These are phyloP conservation scores for Zaprionus taronus DNA, from an alignment of 1,140 invertebrate species.

Conservation along the genomic window DNA sequence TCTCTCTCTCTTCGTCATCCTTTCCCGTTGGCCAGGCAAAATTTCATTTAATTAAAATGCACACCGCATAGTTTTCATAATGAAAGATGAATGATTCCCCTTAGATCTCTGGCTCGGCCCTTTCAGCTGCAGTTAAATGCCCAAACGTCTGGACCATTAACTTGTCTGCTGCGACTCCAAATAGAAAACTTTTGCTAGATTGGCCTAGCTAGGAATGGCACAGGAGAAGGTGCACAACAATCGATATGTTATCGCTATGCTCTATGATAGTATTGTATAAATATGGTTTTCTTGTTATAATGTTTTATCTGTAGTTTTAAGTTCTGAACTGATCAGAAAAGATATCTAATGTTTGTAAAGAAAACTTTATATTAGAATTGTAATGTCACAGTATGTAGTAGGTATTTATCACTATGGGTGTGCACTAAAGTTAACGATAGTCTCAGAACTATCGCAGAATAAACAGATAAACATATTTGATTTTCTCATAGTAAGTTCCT, in stretches of 20 bases:
- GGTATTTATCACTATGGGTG: not conserved
- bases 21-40: not conserved
- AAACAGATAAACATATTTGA: not conserved
- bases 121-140: slow-evolving; percentile 36
- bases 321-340: no score
- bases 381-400: no score
- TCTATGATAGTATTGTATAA: not conserved
- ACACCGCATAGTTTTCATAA: slow-evolving; percentile 49
- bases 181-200: slow-evolving; percentile 8
- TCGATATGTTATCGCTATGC: not conserved
- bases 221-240: not conserved
- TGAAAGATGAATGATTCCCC: slow-evolving; percentile 43
- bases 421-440: not conserved
- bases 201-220: not conserved
- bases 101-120: not conserved
- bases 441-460: not conserved
- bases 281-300: no score
- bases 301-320: no score
- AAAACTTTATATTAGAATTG: no score
- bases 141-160: slow-evolving; percentile 28
- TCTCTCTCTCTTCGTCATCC: not conserved
- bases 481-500: not conserved
- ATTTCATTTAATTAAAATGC: slow-evolving; percentile 56
- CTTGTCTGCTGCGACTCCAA: slow-evolving; percentile 18
- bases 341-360: no score